A percentile compares a stretch with the other conserved stretches of the same genome.
Conservation (phyloP, 2,888 invertebrate species). For the Keiferia lycopersicella region DNA sequence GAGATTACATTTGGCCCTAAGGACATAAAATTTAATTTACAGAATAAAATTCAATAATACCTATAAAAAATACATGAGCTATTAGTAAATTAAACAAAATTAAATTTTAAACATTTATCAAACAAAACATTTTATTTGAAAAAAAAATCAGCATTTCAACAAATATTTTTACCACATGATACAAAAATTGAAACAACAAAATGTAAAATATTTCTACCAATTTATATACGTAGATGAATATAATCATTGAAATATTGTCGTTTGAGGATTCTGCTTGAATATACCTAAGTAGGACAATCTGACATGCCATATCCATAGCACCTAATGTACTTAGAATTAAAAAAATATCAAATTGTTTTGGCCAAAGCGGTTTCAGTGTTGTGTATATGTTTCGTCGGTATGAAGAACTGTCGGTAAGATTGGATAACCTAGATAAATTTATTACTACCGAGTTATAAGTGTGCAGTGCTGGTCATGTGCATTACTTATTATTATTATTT, state of each 20-base stretch:
- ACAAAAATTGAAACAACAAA: neutral
- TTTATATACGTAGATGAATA: neutral
- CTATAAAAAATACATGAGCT: too few species aligned
- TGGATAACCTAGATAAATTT: conserved; percentile 73
- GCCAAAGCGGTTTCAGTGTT: conserved; percentile 65
- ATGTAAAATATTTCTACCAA: neutral
- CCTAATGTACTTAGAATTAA: conserved; percentile 43
- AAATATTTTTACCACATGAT: too few species aligned
- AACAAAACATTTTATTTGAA: too few species aligned
- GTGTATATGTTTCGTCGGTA: conserved; percentile 68
- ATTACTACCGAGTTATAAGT: conserved; percentile 75
- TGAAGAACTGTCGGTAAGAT: conserved; percentile 75
- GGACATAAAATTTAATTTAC: too few species aligned
- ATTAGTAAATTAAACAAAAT: too few species aligned
- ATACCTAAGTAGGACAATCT: conserved; percentile 23
- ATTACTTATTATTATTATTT: conserved; percentile 77
- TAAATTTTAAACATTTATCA: too few species aligned
- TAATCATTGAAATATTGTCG: neutral
- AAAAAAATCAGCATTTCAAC: too few species aligned
- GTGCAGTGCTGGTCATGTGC: conserved; percentile 81
- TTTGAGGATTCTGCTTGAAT: neutral
- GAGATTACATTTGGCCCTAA: too few species aligned
- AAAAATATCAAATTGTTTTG: conserved; percentile 44
- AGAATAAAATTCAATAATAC: too few species aligned
- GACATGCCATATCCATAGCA: conserved; percentile 45